Evolutionary conservation across 2,113 vertebrate genomes (phyloP).

Genomic region (Piprites chloris): DNA sequence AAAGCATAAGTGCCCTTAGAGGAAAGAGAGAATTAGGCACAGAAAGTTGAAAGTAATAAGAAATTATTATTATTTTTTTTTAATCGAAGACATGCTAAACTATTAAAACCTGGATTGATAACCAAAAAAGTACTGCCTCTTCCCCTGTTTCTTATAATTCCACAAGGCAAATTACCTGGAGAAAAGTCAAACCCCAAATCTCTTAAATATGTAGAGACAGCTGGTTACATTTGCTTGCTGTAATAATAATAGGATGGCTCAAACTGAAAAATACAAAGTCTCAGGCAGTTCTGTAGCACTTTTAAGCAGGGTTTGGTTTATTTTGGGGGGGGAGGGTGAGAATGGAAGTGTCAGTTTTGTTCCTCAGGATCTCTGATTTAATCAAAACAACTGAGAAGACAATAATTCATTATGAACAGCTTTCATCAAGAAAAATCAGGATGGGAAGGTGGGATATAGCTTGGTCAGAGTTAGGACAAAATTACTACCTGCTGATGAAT

Average conservation of each 20-base stretch:
- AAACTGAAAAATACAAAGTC: not conserved
- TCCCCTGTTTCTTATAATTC: not conserved
- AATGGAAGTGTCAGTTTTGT: not conserved
- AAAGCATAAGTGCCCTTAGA: not conserved
- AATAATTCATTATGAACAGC: not conserved
- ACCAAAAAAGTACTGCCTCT: fast-evolving
- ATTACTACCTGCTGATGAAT: not conserved
- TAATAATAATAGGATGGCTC: not conserved
- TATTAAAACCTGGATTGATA: not conserved
- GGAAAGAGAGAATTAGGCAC: not conserved
- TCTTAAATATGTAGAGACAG: not conserved
- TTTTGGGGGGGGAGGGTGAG: fast-evolving
- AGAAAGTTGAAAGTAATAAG: not conserved
- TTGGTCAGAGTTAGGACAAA: not conserved
- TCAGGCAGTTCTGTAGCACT: not conserved
- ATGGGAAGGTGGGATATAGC: not conserved
- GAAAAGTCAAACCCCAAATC: not conserved
- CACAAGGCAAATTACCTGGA: not conserved
- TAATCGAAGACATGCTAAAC: not conserved
- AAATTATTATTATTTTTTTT: not conserved
- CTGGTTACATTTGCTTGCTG: not conserved
- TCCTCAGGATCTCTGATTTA: not conserved
- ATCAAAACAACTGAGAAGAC: not conserved
- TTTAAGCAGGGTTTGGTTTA: not conserved
- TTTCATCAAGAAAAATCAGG: not conserved